These are phyloP conservation scores for Molossus alvarezi DNA, from an alignment of 2,797 vertebrate genomes.

Conservation along the genomic window DNA sequence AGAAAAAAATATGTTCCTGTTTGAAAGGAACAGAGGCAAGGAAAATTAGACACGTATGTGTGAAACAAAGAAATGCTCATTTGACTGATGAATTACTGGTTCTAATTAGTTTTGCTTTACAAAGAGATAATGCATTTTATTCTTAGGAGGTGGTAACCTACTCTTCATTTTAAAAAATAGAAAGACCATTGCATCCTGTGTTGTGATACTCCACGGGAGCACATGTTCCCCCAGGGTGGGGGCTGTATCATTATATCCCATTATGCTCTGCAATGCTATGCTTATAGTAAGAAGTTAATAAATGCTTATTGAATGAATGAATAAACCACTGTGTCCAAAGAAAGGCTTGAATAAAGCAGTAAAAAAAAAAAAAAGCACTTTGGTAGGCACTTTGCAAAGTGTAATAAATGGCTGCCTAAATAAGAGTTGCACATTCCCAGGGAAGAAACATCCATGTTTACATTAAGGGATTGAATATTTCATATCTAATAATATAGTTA, in stretches of 20 bases:
- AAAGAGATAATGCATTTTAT: slow-evolving; percentile 42
- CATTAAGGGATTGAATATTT: neutral
- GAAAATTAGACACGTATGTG: neutral
- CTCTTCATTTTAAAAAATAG: neutral
- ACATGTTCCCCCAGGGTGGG: neutral
- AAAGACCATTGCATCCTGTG: neutral
- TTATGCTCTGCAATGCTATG: neutral
- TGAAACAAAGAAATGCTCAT: slow-evolving; percentile 1
- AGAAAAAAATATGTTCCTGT: slow-evolving; percentile 11
- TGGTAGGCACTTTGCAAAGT: neutral
- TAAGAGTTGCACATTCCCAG: neutral
- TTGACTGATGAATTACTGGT: slow-evolving; percentile 23
- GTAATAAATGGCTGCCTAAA: neutral
- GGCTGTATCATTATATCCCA: neutral
- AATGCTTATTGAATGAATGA: neutral
- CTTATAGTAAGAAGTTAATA: neutral
- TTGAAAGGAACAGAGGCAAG: slow-evolving; percentile 4
- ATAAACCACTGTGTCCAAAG: neutral
- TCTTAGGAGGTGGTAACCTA: slow-evolving; percentile 29
- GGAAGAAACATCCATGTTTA: neutral
- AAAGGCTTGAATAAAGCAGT: neutral
- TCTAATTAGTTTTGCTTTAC: slow-evolving; percentile 57
- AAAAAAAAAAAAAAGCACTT: neutral
- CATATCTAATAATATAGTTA: neutral
- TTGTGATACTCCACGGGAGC: neutral